These are phyloP conservation scores for Crotalus horridus DNA, from an alignment of 2,113 vertebrate genomes.

Conservation along the genomic window DNA sequence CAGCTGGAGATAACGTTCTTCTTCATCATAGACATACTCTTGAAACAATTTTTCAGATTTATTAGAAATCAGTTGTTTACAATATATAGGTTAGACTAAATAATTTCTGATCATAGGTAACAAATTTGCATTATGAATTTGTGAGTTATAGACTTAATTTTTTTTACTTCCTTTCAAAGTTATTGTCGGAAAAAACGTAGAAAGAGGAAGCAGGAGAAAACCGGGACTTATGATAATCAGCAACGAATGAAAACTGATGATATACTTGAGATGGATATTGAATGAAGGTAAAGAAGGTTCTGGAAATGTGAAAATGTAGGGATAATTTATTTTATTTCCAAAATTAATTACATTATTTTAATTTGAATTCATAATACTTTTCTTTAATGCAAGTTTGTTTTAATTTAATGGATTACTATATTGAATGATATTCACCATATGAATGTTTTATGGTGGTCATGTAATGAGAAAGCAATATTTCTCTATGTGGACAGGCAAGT, in stretches of 20 bases:
- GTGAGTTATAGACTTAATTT: constrained; percentile 8
- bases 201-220: constrained; percentile 52
- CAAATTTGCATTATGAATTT: neutral
- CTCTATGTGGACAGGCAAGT: neutral
- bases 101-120: neutral
- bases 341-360: neutral
- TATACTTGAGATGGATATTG: constrained; percentile 54
- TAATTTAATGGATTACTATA: neutral
- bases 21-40: neutral
- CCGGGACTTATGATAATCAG: constrained; percentile 44
- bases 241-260: constrained; percentile 48
- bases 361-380: neutral
- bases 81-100: neutral
- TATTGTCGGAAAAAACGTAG: constrained; percentile 44
- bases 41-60: neutral
- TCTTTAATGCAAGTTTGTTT: neutral
- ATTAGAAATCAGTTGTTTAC: neutral
- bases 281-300: constrained; percentile 41
- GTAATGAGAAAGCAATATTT: neutral
- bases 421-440: neutral
- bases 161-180: constrained; percentile 44
- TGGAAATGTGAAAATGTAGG: neutral
- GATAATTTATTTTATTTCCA: neutral
- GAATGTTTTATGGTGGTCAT: neutral
- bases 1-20: neutral